These are phyloP conservation scores for Cossypha niveicapilla DNA, from an alignment of 2,797 vertebrate genomes.

Conservation along the genomic window DNA sequence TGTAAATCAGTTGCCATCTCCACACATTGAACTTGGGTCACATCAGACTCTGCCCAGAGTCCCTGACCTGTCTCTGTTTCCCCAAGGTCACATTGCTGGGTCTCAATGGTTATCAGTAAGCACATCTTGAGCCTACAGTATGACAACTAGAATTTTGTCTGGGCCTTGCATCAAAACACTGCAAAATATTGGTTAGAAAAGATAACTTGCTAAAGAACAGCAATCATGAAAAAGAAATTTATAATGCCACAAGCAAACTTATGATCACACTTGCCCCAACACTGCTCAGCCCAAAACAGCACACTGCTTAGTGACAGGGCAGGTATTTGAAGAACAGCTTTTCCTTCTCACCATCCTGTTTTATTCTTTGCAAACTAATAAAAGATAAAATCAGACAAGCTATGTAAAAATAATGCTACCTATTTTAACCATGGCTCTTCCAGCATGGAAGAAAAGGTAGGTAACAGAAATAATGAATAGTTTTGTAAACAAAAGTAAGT, in stretches of 20 bases:
- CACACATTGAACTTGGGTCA: accelerated
- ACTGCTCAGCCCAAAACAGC: neutral
- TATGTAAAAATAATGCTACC: slow-evolving; percentile 1
- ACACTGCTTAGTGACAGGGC: neutral
- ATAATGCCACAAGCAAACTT: neutral
- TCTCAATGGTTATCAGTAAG: neutral
- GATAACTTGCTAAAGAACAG: neutral
- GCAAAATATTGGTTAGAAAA: neutral
- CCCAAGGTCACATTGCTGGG: neutral
- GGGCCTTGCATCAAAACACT: neutral
- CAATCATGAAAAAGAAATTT: neutral
- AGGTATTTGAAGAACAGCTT: neutral
- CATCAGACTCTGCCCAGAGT: neutral
- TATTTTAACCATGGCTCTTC: neutral
- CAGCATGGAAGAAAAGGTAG: neutral
- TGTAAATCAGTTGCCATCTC: neutral
- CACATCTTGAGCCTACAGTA: neutral
- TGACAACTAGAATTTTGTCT: neutral
- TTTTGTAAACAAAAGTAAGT: neutral
- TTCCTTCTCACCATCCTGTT: neutral
- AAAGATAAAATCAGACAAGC: slow-evolving; percentile 1
- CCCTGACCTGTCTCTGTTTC: neutral
- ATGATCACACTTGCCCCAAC: neutral
- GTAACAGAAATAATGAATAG: neutral
- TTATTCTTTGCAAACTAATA: slow-evolving; percentile 15